These are phyloP conservation scores for Taphrorychus bicolor DNA, from an alignment of 2,888 invertebrate species.

Conservation along the genomic window DNA sequence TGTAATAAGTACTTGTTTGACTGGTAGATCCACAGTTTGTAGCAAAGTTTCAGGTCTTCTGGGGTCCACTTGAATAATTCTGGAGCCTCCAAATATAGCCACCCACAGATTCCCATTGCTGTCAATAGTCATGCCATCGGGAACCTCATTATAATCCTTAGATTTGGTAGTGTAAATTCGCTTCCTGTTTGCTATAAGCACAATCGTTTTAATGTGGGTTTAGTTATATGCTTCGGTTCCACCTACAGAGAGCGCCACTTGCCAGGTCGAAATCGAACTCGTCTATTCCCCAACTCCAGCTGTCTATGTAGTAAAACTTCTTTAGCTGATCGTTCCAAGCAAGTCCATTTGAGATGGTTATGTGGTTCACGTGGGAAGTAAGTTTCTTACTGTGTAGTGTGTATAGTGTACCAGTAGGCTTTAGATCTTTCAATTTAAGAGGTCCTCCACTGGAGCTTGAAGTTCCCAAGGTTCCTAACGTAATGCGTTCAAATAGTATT, in stretches of 20 bases:
- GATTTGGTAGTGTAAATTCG: slow-evolving; percentile 65
- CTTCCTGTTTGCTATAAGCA: slow-evolving; percentile 68
- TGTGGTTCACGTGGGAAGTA: slow-evolving; percentile 43
- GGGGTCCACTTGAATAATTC: slow-evolving; percentile 67
- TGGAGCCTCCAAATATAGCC: slow-evolving; percentile 74
- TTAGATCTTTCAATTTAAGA: too few species aligned
- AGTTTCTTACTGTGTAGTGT: slow-evolving; percentile 28
- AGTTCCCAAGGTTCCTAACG: slow-evolving; percentile 50
- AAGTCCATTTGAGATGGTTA: slow-evolving; percentile 68
- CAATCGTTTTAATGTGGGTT: too few species aligned
- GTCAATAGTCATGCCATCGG: slow-evolving; percentile 83
- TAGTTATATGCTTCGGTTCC: too few species aligned
- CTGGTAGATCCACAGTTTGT: slow-evolving; percentile 68
- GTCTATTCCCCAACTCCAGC: slow-evolving; percentile 68
- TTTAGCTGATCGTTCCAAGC: slow-evolving; percentile 73
- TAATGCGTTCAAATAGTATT: not conserved
- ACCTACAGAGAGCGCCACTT: too few species aligned
- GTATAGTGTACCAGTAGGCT: slow-evolving; percentile 39
- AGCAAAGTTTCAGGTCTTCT: slow-evolving; percentile 63
- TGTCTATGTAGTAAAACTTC: slow-evolving; percentile 79
- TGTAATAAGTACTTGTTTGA: slow-evolving; percentile 63
- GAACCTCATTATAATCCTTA: slow-evolving; percentile 60
- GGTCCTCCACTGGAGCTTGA: slow-evolving; percentile 45
- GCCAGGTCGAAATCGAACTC: slow-evolving; percentile 73
- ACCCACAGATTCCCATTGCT: slow-evolving; percentile 80